Base-by-base conservation (phyloP, 2,888 invertebrate genomes). In the Iphiclides podalirius region DNA sequence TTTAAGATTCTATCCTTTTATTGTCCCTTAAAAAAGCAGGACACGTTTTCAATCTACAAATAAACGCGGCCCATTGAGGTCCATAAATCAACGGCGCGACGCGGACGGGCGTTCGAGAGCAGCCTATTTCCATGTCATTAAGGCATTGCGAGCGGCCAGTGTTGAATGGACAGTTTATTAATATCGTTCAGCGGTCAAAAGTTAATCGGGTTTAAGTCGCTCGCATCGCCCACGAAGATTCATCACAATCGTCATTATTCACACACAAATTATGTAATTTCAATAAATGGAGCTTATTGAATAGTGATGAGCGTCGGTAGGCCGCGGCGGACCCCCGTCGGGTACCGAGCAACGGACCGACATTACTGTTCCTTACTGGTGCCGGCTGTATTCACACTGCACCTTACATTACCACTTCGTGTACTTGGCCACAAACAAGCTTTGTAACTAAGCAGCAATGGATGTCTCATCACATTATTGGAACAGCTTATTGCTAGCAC, bases 211-310 rank as follows among this genome's bases (percentile, higher is more conserved):
- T 84, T 79, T 84, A 86, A 85, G 85, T 81, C 85, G 71, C 75
- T 79, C 78, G 79, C 74, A 83, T 86, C 86, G 86, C 88, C 88
- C 85, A 87, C 85, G 85, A 86, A 83, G 86, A 87, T 88, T 81
- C 85, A 88, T 87, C 88, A 87, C 85, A 86, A 74, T 84, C 85
- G 84, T 87, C 87, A 88, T 88, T 83, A 88, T 88, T 88, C 88
- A 88, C 88, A 87, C 83, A 88, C 87, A 86, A 87, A 88, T 88
- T 88, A 87, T 86, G 83, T 88, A 87, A 88, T 87, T 88, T 87
- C 87, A 87, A 88, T 87, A 87, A 88, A 88, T 86, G 84, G 77
- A 79, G 75, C 84, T 83, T 88, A 87, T 88, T 87, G 87, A 87
- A 88, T 87, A 86, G 87, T 79, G 86, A 86, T 88, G 88, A 87